These are phyloP conservation scores for Amyelois transitella DNA, from an alignment of 1,140 invertebrate species.

Conservation along the genomic window DNA sequence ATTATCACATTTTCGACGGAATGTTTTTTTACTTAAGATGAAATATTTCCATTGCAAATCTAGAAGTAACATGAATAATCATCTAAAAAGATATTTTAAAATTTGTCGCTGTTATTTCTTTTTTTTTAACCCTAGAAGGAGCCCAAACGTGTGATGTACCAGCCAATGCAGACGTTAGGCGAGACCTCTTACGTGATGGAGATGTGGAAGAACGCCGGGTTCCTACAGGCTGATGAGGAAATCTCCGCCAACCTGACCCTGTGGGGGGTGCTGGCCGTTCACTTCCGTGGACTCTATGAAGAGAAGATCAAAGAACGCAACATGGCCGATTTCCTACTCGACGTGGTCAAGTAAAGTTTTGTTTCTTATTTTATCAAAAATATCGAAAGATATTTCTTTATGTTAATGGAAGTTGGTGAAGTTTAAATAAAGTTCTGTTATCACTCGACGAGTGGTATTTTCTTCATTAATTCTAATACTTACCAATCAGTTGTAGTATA, in stretches of 20 bases:
- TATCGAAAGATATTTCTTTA: not conserved
- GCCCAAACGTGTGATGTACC: slow-evolving; percentile 36
- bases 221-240: slow-evolving; percentile 32
- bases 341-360: slow-evolving; percentile 44
- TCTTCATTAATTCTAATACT: too few species aligned
- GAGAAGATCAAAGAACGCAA: slow-evolving; percentile 40
- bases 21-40: too few species aligned
- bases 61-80: too few species aligned
- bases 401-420: too few species aligned
- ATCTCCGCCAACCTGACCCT: slow-evolving; percentile 31
- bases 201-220: slow-evolving; percentile 36
- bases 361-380: not conserved
- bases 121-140: slow-evolving; percentile 26
- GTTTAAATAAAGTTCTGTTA: too few species aligned
- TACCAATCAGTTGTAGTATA: too few species aligned
- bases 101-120: not conserved
- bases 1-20: too few species aligned
- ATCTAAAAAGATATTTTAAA: too few species aligned
- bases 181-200: slow-evolving; percentile 42
- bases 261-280: slow-evolving; percentile 38
- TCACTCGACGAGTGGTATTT: too few species aligned
- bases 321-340: slow-evolving; percentile 46
- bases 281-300: slow-evolving; percentile 34
- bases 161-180: slow-evolving; percentile 27
- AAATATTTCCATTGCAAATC: too few species aligned